phyloP scores from a whole-genome alignment of 2,797 vertebrate species.

The Poeciliopsis presidionis region DNA sequence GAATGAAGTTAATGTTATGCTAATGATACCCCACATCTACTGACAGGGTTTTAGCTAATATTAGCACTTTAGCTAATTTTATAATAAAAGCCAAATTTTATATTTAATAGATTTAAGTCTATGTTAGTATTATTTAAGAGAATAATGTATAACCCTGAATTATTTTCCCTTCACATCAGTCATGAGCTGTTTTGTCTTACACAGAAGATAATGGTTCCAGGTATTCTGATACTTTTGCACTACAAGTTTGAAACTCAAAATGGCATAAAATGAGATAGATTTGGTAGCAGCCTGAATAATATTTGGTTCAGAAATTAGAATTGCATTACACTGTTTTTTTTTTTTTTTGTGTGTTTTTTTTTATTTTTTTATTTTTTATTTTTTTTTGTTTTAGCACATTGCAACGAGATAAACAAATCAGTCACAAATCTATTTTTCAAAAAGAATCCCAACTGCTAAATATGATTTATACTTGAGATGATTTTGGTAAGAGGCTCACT shows the following conservation, averaged over 20 bases:
- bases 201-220: neutral
- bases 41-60: too few species aligned
- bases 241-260: neutral
- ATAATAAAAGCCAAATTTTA: too few species aligned
- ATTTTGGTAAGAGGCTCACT: neutral
- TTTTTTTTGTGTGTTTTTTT: neutral
- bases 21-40: too few species aligned
- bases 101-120: too few species aligned
- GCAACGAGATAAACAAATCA: conserved; percentile 1
- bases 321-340: conserved; percentile 7
- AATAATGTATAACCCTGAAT: neutral
- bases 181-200: neutral
- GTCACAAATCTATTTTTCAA: neutral
- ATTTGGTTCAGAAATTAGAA: neutral
- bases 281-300: neutral
- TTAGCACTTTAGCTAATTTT: too few species aligned
- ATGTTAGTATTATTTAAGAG: neutral
- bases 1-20: too few species aligned
- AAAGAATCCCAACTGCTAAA: neutral
- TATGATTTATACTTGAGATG: neutral
- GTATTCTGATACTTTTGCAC: neutral
- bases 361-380: neutral
- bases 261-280: neutral
- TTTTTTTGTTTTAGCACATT: neutral
- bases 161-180: neutral